A percentile compares a stretch with the other conserved stretches of the same genome.
phyloP scores from a whole-genome alignment of 2,888 invertebrate species.

The Scaptodrosophila latifasciaeformis region DNA sequence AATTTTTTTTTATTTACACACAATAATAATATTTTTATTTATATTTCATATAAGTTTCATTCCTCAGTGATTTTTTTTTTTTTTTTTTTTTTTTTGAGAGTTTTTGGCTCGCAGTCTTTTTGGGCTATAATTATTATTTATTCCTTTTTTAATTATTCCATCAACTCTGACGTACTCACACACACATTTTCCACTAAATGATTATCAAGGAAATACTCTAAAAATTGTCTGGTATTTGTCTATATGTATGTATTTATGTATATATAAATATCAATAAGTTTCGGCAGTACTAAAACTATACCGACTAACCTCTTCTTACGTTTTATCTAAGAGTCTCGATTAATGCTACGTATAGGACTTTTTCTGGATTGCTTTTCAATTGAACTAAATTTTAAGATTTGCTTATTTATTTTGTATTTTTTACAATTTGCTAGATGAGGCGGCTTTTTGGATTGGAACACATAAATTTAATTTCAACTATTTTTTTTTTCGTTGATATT shows the following conservation, averaged over 20 bases:
- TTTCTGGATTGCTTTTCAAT: conserved; percentile 56
- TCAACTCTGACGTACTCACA: too few species aligned
- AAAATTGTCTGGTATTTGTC: conserved; percentile 49
- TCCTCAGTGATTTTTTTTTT: conserved; percentile 15
- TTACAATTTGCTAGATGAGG: conserved; percentile 6
- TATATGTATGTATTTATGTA: conserved; percentile 35
- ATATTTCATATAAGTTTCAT: conserved; percentile 14
- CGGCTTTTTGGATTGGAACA: conserved; percentile 15
- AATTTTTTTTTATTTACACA: conserved; percentile 6
- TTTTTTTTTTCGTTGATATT: conserved; percentile 21
- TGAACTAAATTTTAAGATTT: conserved; percentile 24
- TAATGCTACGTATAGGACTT: conserved; percentile 31
- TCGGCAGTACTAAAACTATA: too few species aligned
- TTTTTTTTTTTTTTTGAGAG: conserved; percentile 54
- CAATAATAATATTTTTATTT: too few species aligned
- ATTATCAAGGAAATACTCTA: conserved; percentile 54
- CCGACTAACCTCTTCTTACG: too few species aligned
- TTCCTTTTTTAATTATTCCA: conserved; percentile 19
- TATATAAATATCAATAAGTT: conserved; percentile 3
- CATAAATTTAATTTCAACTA: not conserved
- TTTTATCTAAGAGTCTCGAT: too few species aligned
- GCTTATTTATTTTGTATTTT: conserved; percentile 11
- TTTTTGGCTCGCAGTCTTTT: conserved; percentile 70
- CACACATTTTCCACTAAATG: conserved; percentile 49
- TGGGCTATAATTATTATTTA: conserved; percentile 55